Base-by-base conservation (phyloP, 2,888 invertebrate species). In the Yponomeuta malinellus region DNA sequence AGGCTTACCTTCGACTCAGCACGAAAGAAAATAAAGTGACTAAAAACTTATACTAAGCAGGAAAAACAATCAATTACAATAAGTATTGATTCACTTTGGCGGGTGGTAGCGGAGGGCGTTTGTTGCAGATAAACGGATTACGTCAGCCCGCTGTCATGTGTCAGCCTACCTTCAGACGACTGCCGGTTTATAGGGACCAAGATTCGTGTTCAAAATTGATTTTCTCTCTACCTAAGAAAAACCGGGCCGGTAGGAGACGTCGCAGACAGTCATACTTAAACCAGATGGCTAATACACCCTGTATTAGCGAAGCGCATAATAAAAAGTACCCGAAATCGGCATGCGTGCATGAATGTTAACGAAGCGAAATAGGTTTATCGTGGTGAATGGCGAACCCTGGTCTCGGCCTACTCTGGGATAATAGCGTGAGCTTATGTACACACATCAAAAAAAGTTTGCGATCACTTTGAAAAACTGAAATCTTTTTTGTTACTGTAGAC, bases 121-220 rank as follows among this genome's bases (percentile, higher is more conserved):
- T 12, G 69, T 23, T 33, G 72, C 72, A 74, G 82, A 81, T 83
- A 83, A 84, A 75, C 77, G 80, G 83, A 83, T 83, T 83, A 83
- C 77, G 82, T 81, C 82, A 78, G 74, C 77, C 76, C 70, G 75
- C 81, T 74, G 75, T 74, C 74, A 75, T 69, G 67, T 71, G 67
- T 68, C n/a, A 37, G 33, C 29, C n/a, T 43, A 6, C 29, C 23
- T 68, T 48, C 29, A n/a, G 59, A 2, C 59, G 5, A 63, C 63
- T 63, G n/a, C 23, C n/a, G 9, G 43, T 8, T 43, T 43, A 43
- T 43, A 43, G 43, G 43, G 8, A 43, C 9, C 43, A 43, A 43
- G 6, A 43, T 43, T 63, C 23, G n/a, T 63, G 63, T 63, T 9
- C 10, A 59, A 59, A 59, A 10, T 15, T 59, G 4, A 63, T 63